A percentile compares a stretch with the other conserved stretches of the same genome.
Evolutionary conservation across 2,113 vertebrate species (phyloP).

Genomic region (Mungos mungo): DNA sequence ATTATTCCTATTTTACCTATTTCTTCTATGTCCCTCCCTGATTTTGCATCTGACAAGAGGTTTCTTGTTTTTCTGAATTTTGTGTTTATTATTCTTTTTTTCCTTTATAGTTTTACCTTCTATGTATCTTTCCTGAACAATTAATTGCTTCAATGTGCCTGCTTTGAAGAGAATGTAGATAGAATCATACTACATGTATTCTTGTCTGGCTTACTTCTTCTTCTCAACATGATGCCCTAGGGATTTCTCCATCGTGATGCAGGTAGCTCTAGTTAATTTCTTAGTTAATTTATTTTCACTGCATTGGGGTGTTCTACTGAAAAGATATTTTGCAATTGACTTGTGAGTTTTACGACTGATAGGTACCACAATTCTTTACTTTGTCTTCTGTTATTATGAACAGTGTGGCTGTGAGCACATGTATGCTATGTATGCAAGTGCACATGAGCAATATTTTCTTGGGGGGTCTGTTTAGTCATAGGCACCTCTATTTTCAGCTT

Average conservation of each 20-base stretch:
- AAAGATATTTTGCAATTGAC: background rate
- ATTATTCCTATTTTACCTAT: background rate
- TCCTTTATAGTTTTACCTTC: background rate
- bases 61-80: background rate
- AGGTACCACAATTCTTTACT: background rate
- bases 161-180: background rate
- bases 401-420: background rate
- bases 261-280: background rate
- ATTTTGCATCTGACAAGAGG: background rate
- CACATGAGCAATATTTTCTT: fast-evolving
- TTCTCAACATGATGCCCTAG: background rate
- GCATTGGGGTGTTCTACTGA: background rate
- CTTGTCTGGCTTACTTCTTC: background rate
- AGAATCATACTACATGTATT: too few species aligned
- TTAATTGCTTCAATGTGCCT: background rate
- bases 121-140: background rate
- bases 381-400: background rate
- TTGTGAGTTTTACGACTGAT: background rate
- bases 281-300: background rate
- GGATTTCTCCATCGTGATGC: background rate
- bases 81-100: background rate
- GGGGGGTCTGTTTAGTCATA: too few species aligned
- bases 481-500: background rate
- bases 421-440: fast-evolving
- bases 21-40: background rate